Conservation (phyloP, 2,888 invertebrate genomes). For the Drosophila planitibia region DNA sequence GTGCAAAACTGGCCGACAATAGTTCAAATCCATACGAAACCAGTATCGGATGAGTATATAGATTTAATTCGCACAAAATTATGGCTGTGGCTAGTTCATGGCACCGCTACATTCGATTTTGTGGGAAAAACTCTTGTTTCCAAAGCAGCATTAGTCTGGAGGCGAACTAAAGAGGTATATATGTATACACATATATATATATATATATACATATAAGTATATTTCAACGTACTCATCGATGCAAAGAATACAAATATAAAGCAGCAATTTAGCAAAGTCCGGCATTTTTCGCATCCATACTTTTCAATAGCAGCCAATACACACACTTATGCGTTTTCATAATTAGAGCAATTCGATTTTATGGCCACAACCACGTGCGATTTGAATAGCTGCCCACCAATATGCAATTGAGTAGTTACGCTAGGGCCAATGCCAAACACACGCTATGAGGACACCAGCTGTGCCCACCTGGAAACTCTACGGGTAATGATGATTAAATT, state of each 20-base stretch:
- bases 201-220: neutral
- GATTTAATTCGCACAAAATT: neutral
- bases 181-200: neutral
- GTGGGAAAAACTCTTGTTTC: neutral
- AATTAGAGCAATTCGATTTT: conserved; percentile 33
- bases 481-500: conserved; percentile 66
- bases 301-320: conserved; percentile 32
- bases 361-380: conserved; percentile 17
- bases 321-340: conserved; percentile 47
- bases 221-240: neutral
- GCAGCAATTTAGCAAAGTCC: neutral
- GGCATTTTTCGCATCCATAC: conserved; percentile 15
- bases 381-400: conserved; percentile 35
- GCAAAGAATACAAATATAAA: neutral
- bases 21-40: too few species aligned
- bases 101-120: neutral
- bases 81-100: neutral
- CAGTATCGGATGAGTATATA: neutral
- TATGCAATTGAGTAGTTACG: conserved; percentile 30
- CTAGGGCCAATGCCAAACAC: conserved; percentile 7
- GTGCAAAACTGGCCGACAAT: conserved; percentile 1
- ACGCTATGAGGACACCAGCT: conserved; percentile 9
- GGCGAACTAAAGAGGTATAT: neutral
- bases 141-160: neutral
- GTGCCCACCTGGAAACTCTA: conserved; percentile 43